phyloP scores from a whole-genome alignment of 2,888 invertebrate genomes.

The Calephelis perditalis region DNA sequence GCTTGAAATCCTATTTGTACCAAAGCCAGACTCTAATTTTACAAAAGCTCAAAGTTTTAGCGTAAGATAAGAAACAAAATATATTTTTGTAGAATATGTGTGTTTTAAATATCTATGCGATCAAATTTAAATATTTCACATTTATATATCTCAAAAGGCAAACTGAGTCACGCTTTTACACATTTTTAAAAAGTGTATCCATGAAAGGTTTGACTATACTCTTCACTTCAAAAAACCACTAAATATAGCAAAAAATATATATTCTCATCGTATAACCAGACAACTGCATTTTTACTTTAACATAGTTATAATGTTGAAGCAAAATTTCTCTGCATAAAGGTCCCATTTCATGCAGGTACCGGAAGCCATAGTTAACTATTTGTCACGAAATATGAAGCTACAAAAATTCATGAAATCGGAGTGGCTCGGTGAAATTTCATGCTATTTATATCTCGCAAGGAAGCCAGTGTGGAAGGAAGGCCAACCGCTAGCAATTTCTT shows the following conservation, averaged over 20 bases:
- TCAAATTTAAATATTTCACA: too few species aligned
- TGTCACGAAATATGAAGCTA: constrained; percentile 44
- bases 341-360: constrained; percentile 40
- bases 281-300: constrained; percentile 9
- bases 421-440: constrained; percentile 39
- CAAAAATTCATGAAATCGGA: constrained; percentile 46
- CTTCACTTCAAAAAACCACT: too few species aligned
- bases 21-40: too few species aligned
- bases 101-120: too few species aligned
- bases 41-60: too few species aligned
- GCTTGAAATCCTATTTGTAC: too few species aligned
- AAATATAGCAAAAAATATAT: not conserved
- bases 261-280: constrained; percentile 4
- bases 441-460: constrained; percentile 41
- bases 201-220: too few species aligned
- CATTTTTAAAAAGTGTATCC: too few species aligned
- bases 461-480: constrained; percentile 40
- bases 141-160: too few species aligned
- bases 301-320: constrained; percentile 17
- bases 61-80: too few species aligned
- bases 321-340: constrained; percentile 20
- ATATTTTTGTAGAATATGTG: too few species aligned
- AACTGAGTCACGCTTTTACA: too few species aligned
- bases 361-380: constrained; percentile 43
- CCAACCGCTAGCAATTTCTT: constrained; percentile 40